phyloP scores from a whole-genome alignment of 2,113 vertebrate species.

The Procapra przewalskii region DNA sequence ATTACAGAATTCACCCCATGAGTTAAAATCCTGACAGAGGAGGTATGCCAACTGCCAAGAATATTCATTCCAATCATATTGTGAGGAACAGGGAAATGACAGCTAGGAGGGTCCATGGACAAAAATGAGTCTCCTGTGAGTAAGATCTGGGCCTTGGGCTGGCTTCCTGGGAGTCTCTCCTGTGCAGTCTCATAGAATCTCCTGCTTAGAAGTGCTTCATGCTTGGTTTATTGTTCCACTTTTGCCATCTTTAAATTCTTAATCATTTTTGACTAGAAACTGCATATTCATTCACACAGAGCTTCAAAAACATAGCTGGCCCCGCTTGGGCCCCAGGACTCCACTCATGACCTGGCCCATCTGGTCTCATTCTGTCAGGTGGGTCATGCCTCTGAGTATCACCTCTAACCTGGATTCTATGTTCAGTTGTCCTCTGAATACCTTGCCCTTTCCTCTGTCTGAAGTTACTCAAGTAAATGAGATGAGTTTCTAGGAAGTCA shows the following conservation, averaged over 20 bases:
- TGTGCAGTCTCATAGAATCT: neutral
- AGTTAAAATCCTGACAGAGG: neutral
- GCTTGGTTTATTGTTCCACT: neutral
- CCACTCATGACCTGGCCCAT: neutral
- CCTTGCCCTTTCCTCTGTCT: neutral
- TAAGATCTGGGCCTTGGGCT: neutral
- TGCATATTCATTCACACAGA: neutral
- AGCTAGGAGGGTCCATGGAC: neutral
- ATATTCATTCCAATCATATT: neutral
- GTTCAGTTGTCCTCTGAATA: neutral
- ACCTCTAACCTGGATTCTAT: neutral
- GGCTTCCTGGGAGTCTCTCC: neutral
- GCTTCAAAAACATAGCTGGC: neutral
- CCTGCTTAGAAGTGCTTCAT: neutral
- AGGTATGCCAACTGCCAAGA: neutral
- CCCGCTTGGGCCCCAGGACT: neutral
- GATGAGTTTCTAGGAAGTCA: neutral
- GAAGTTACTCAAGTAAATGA: neutral
- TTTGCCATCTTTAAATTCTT: neutral
- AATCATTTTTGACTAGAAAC: neutral
- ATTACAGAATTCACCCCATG: neutral
- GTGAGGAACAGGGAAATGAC: neutral
- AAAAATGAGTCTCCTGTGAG: neutral
- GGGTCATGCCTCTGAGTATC: too few species aligned
- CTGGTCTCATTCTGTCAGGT: too few species aligned